Evolutionary conservation across 2,113 vertebrate species (phyloP).

Genomic region (Phoxinus phoxinus): DNA sequence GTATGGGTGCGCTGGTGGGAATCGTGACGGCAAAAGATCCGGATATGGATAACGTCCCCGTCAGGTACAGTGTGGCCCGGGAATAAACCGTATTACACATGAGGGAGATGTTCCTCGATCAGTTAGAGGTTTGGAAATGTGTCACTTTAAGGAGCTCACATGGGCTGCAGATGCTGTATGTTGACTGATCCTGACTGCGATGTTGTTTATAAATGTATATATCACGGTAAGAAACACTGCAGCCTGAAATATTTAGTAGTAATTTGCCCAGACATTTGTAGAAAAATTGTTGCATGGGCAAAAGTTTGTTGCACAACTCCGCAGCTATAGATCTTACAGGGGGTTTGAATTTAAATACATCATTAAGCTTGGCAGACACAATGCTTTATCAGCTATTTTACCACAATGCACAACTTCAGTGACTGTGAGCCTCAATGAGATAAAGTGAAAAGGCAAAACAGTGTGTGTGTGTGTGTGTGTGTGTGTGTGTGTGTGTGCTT

Average conservation of each 20-base stretch:
- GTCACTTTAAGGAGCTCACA: not conserved
- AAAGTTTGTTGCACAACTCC: constrained; percentile 16
- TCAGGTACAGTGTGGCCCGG: constrained; percentile 80
- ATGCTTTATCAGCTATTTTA: constrained; percentile 38
- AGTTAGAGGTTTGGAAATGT: not conserved
- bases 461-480: constrained; percentile 24
- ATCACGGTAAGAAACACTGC: not conserved
- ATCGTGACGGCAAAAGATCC: constrained; percentile 91
- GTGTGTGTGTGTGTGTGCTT: constrained; percentile 26
- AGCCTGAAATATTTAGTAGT: constrained; percentile 10
- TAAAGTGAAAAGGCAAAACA: constrained; percentile 25
- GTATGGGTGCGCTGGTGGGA: constrained; percentile 87
- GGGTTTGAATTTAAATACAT: constrained; percentile 29
- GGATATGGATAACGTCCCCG: constrained; percentile 86
- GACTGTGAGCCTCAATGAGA: constrained; percentile 12
- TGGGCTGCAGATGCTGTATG: not conserved
- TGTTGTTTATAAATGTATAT: not conserved
- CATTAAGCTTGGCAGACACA: constrained; percentile 7
- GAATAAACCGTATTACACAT: not conserved
- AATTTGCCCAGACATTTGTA: not conserved
- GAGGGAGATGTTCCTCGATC: not conserved
- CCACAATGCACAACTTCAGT: constrained; percentile 28
- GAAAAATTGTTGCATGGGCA: constrained; percentile 17
- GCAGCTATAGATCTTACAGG: not conserved
- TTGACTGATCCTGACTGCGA: not conserved